A percentile compares a stretch with the other conserved stretches of the same genome.
Evolutionary conservation across 2,797 vertebrate genomes (phyloP).

Genomic region (Streptopelia turtur): DNA sequence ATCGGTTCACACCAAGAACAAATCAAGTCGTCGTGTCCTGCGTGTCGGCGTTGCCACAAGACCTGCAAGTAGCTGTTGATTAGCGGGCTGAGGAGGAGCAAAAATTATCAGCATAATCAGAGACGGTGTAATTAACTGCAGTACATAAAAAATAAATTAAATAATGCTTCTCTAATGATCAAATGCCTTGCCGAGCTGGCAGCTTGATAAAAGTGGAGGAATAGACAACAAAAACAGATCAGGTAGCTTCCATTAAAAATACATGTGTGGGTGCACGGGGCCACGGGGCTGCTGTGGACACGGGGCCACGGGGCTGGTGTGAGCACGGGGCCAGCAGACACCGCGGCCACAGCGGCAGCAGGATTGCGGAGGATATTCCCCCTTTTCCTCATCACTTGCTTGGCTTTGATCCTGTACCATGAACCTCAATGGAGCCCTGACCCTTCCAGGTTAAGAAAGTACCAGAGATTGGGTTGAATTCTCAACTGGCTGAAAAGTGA

Average conservation of each 20-base stretch:
- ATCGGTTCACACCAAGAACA: not conserved
- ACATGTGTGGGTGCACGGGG: rapidly evolving
- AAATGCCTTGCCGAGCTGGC: not conserved
- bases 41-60: rapidly evolving
- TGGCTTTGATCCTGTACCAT: rapidly evolving
- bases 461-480: rapidly evolving
- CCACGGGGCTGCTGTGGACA: no score
- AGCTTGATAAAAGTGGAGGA: not conserved
- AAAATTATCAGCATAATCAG: constrained; percentile 5
- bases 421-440: rapidly evolving
- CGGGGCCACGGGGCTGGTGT: no score
- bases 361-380: not conserved
- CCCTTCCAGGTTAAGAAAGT: rapidly evolving
- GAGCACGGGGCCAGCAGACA: no score
- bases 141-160: not conserved
- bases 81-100: not conserved
- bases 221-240: rapidly evolving
- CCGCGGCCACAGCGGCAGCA: rapidly evolving
- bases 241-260: not conserved
- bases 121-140: not conserved
- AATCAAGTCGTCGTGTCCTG: rapidly evolving
- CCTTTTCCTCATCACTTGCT: not conserved
- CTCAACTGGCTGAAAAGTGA: rapidly evolving
- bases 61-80: not conserved
- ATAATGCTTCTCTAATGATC: not conserved